These are phyloP conservation scores for Oedothorax gibbosus DNA, from an alignment of 1,140 invertebrate genomes.

Conservation along the genomic window DNA sequence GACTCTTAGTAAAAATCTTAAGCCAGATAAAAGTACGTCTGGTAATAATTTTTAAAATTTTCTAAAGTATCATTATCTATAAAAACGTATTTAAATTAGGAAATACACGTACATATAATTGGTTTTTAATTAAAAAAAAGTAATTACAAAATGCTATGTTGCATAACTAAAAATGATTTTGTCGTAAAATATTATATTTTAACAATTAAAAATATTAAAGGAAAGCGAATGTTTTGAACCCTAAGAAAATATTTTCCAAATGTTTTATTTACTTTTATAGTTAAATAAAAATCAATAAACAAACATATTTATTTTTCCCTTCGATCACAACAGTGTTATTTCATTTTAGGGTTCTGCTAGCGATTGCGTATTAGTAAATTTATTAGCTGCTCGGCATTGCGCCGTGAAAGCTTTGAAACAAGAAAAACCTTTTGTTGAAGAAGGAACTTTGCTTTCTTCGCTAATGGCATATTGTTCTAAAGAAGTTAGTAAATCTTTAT, in stretches of 20 bases:
- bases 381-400: constrained; percentile 94
- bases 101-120: neutral
- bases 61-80: no score
- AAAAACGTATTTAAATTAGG: no score
- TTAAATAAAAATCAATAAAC: neutral
- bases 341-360: constrained; percentile 89
- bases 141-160: neutral
- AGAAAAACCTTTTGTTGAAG: constrained; percentile 90
- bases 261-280: neutral
- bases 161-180: neutral
- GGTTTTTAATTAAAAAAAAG: no score
- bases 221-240: no score
- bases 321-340: neutral
- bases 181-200: no score
- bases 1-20: no score
- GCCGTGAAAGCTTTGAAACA: constrained; percentile 91
- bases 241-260: neutral
- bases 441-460: constrained; percentile 93
- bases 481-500: constrained; percentile 68
- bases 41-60: no score
- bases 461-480: constrained; percentile 88
- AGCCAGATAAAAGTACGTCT: no score
- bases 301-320: constrained; percentile 21
- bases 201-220: no score
- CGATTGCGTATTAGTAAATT: constrained; percentile 94